These are phyloP conservation scores for Telmatherina bonti DNA, from an alignment of 2,797 vertebrate species.

Conservation along the genomic window DNA sequence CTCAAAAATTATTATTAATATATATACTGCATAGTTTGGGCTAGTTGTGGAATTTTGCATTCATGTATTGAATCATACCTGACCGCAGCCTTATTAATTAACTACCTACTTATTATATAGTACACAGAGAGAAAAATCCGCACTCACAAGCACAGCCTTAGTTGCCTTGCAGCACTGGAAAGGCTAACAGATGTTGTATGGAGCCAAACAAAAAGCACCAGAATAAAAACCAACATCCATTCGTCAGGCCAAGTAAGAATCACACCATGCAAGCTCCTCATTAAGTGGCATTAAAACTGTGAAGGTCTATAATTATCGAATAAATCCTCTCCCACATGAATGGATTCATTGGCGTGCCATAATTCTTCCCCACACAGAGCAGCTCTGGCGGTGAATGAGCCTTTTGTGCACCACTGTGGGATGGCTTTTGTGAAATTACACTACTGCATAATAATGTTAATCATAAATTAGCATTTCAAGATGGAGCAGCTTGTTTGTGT, in stretches of 20 bases:
- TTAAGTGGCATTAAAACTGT: slow-evolving; percentile 83
- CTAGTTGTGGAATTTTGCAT: slow-evolving; percentile 34
- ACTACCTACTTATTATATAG: slow-evolving; percentile 52
- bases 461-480: slow-evolving; percentile 85
- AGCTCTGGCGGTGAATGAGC: slow-evolving; percentile 78
- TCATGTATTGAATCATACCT: slow-evolving; percentile 44
- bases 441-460: slow-evolving; percentile 82
- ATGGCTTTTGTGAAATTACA: slow-evolving; percentile 84
- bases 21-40: slow-evolving; percentile 6
- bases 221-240: slow-evolving; percentile 72
- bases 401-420: slow-evolving; percentile 80
- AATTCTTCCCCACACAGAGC: slow-evolving; percentile 75
- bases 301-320: slow-evolving; percentile 85
- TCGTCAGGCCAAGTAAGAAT: slow-evolving; percentile 70
- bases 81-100: slow-evolving; percentile 60
- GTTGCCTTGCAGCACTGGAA: slow-evolving; percentile 44
- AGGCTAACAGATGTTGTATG: slow-evolving; percentile 70
- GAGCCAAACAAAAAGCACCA: slow-evolving; percentile 71
- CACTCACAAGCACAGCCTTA: slow-evolving; percentile 32
- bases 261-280: slow-evolving; percentile 76
- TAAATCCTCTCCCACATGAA: slow-evolving; percentile 81
- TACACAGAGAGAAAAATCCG: slow-evolving; percentile 39
- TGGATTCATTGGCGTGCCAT: slow-evolving; percentile 77
- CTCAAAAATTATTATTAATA: not conserved
- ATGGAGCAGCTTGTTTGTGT: slow-evolving; percentile 67